Evolutionary conservation across 2,113 vertebrate species (phyloP), one percentile per base, ranked within the genome.

Genomic region (Cricetomys ansorgei): DNA sequence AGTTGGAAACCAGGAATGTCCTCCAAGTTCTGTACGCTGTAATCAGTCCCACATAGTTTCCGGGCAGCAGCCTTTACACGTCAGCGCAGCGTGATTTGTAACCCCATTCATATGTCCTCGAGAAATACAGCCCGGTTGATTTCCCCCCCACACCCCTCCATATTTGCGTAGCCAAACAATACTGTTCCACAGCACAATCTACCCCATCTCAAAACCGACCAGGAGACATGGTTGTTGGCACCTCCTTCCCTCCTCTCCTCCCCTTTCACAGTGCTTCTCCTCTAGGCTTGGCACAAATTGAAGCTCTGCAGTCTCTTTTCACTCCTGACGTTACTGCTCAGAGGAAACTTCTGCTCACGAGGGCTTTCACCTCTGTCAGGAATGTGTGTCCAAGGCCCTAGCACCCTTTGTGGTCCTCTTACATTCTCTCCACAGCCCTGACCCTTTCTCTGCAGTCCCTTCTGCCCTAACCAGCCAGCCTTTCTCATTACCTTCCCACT

Each of bases 1-100:
- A 96, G 91, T 76, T 96, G 95, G 81, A 92, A 96, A 95, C 89
- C 96, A 97, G 95, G 97, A 97, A 97, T 96, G 96, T 97, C 87
- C 92, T 96, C 84, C 73, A 43, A 96, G 95, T 73, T 95, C 95
- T 89, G 86, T 62, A 79, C 96, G 91, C 88, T 95, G 34, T 91
- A 95, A 94, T 97, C 91, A 91, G 94, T 79, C 89, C 96, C 96
- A 96, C 94, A 69, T 69, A 64, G 77, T 93, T 97, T 97, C 92
- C 81, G 92, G 83, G 93, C 94, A 88, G 70, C 76, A 70, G 84
- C 43, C 55, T 86, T 96, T 95, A 97, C 96, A 89, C 76, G 65
- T 92, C 95, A 59, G 53, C 43, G 45, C 85, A 62, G 77, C 62
- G 64, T 97, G 96, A 97, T 96, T 84, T 97, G 94, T 97, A 93